Conservation (phyloP, 2,797 vertebrate species). For the Helostoma temminkii region DNA sequence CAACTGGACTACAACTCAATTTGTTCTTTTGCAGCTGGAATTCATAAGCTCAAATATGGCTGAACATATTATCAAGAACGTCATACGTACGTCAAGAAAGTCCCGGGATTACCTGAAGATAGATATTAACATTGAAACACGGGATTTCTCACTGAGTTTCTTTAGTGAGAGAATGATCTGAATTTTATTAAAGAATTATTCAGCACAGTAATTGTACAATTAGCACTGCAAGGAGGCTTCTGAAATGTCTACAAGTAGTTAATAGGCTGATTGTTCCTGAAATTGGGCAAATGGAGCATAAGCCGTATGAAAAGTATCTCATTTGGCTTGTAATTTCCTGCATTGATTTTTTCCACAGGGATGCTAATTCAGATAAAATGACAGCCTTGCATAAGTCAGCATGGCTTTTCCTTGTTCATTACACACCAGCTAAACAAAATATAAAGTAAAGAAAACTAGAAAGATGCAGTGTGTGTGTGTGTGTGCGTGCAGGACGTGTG, state of each 20-base stretch:
- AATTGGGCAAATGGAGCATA: slow-evolving; percentile 68
- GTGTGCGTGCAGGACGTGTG: slow-evolving; percentile 2
- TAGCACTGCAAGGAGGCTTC: slow-evolving; percentile 64
- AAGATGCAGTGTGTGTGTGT: slow-evolving; percentile 5
- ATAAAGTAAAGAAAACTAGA: slow-evolving; percentile 16
- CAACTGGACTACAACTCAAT: slow-evolving; percentile 24
- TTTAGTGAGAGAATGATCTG: slow-evolving; percentile 43
- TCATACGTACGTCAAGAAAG: slow-evolving; percentile 38
- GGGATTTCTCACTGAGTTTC: slow-evolving; percentile 41
- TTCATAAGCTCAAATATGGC: slow-evolving; percentile 49
- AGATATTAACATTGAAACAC: slow-evolving; percentile 22
- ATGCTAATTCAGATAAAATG: slow-evolving; percentile 54
- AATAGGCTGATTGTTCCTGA: slow-evolving; percentile 65
- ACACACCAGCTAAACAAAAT: slow-evolving; percentile 39
- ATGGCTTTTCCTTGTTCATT: slow-evolving; percentile 43
- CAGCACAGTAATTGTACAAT: slow-evolving; percentile 65
- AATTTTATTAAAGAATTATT: slow-evolving; percentile 46
- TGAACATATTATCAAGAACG: slow-evolving; percentile 41
- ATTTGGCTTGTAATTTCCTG: slow-evolving; percentile 66
- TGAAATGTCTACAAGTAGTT: slow-evolving; percentile 58
- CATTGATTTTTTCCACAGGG: slow-evolving; percentile 61
- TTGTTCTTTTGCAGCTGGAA: slow-evolving; percentile 50
- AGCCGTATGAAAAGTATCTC: slow-evolving; percentile 63
- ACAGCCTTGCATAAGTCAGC: slow-evolving; percentile 39
- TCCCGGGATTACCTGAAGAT: slow-evolving; percentile 44